phyloP scores from a whole-genome alignment of 2,113 vertebrate species.

The Rousettus leschenaultii region DNA sequence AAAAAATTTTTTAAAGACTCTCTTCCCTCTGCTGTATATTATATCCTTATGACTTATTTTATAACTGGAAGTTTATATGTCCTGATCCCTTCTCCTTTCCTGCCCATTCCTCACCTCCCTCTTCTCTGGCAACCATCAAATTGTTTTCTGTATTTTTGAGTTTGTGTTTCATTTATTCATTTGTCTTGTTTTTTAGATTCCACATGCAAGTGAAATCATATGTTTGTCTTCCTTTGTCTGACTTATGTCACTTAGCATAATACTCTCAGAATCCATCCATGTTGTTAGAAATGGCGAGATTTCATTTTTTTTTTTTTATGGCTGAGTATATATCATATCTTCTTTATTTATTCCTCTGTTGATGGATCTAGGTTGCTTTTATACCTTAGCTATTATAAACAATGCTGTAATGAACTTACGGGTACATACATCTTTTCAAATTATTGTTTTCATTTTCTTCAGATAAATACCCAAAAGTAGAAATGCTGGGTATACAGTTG shows the following conservation, averaged over 20 bases:
- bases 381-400: neutral
- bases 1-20: too few relatives aligned
- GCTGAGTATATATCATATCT: neutral
- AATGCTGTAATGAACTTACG: neutral
- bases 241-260: neutral
- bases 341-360: neutral
- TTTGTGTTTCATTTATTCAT: neutral
- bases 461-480: neutral
- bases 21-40: neutral
- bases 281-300: neutral
- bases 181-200: neutral
- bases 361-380: neutral
- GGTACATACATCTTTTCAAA: neutral
- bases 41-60: neutral
- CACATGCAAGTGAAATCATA: neutral
- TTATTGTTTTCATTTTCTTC: neutral
- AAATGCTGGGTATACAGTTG: neutral
- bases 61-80: neutral
- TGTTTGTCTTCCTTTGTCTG: neutral
- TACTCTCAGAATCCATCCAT: neutral
- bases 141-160: neutral
- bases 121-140: neutral
- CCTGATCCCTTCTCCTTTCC: neutral
- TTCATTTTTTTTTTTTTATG: neutral
- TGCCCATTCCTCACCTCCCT: neutral